These are phyloP conservation scores for Holacanthella duospinosa DNA, from an alignment of 2,888 invertebrate species.

Conservation along the genomic window DNA sequence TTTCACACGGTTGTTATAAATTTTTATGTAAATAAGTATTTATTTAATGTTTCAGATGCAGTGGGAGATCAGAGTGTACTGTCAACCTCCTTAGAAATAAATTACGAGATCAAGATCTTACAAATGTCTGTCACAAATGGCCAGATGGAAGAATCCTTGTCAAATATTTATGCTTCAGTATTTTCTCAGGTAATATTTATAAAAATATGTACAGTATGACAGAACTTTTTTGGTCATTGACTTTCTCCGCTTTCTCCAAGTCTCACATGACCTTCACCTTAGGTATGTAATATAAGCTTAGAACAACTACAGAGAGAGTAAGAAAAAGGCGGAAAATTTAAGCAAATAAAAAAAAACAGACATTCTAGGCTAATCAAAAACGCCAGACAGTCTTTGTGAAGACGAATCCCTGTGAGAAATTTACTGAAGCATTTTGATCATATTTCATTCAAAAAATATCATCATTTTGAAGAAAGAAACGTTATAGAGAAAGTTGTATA, in stretches of 20 bases:
- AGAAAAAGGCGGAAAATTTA: too few relatives aligned
- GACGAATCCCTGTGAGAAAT: too few relatives aligned
- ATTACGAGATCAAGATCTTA: constrained; percentile 29
- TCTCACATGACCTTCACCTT: too few relatives aligned
- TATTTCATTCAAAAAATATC: too few relatives aligned
- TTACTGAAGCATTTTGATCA: too few relatives aligned
- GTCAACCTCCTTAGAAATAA: constrained; percentile 25
- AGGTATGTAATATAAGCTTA: too few relatives aligned
- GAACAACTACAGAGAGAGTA: neutral
- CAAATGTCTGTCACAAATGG: constrained; percentile 29
- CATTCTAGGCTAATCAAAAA: too few relatives aligned
- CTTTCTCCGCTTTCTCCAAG: too few relatives aligned
- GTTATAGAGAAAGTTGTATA: too few relatives aligned
- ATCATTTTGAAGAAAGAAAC: too few relatives aligned
- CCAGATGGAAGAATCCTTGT: constrained; percentile 32
- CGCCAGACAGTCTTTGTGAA: too few relatives aligned
- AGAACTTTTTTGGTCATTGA: neutral
- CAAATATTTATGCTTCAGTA: constrained; percentile 32
- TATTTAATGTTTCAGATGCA: constrained; percentile 27
- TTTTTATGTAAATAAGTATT: constrained; percentile 1
- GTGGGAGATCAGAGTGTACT: constrained; percentile 29
- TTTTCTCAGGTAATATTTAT: constrained; percentile 24
- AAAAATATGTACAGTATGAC: neutral
- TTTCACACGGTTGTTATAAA: neutral
- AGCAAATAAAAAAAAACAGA: too few relatives aligned